These are phyloP conservation scores for Epirrita christyi DNA, from an alignment of 2,888 invertebrate genomes.

Conservation along the genomic window DNA sequence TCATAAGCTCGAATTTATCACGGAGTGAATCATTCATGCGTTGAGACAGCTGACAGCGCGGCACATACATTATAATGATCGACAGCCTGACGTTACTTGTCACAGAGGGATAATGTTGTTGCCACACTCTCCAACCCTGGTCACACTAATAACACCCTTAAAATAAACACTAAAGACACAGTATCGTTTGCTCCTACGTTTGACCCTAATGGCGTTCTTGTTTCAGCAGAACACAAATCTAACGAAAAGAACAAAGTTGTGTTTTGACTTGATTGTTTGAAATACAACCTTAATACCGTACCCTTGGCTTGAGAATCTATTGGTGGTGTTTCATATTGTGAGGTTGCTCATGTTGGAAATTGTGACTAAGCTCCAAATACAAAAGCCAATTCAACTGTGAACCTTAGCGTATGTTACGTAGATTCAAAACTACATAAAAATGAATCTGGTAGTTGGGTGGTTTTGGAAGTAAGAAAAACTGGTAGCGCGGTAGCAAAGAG, in stretches of 20 bases:
- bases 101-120: conserved; percentile 83
- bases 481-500: conserved; percentile 80
- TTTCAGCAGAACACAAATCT: conserved; percentile 60
- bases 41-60: conserved; percentile 82
- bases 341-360: conserved; percentile 64
- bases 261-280: conserved; percentile 48
- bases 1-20: conserved; percentile 85
- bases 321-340: conserved; percentile 50
- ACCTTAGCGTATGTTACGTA: conserved; percentile 37
- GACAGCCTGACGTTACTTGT: conserved; percentile 83
- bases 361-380: conserved; percentile 58
- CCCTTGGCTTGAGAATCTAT: conserved; percentile 55
- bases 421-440: conserved; percentile 42
- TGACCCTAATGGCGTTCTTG: conserved; percentile 56
- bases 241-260: conserved; percentile 79
- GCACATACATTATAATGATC: conserved; percentile 84
- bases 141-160: conserved; percentile 44
- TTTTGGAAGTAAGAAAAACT: conserved; percentile 48
- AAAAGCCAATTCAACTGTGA: conserved; percentile 13
- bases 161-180: conserved; percentile 30
- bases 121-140: conserved; percentile 55
- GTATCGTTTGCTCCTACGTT: conserved; percentile 31
- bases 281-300: conserved; percentile 59
- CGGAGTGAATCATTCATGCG: conserved; percentile 83
- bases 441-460: conserved; percentile 49